phyloP scores from a whole-genome alignment of 2,113 vertebrate genomes.

The Hemicordylus capensis region DNA sequence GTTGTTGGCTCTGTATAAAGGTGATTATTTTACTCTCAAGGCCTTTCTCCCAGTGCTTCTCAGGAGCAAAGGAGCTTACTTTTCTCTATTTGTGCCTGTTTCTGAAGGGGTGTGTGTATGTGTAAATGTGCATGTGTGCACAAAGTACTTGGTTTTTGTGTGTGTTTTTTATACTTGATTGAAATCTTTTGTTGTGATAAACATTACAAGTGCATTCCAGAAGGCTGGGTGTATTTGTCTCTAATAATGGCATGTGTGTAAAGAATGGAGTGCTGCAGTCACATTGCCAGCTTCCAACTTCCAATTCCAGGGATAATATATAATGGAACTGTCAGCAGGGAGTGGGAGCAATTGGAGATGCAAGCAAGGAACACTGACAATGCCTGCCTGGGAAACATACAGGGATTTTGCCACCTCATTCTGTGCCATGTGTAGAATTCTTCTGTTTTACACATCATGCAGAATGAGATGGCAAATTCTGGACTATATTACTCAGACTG shows the following conservation, averaged over 20 bases:
- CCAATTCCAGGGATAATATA: background rate
- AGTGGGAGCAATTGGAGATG: background rate
- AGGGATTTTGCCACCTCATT: no score
- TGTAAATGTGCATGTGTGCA: no score
- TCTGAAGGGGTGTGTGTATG: no score
- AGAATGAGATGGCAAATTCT: background rate
- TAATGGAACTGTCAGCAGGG: background rate
- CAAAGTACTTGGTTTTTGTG: background rate
- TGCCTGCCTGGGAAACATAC: background rate
- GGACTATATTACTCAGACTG: background rate
- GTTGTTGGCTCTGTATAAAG: background rate
- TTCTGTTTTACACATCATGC: background rate
- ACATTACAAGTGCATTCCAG: background rate
- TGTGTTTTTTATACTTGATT: background rate
- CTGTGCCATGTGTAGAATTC: no score
- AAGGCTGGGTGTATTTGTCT: background rate
- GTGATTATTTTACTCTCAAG: background rate
- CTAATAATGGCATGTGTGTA: no score
- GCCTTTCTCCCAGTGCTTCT: background rate
- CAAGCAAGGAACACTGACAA: background rate
- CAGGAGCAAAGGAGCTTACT: background rate
- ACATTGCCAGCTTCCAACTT: no score
- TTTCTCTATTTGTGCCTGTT: background rate
- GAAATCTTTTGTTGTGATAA: background rate
- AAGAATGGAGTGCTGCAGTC: background rate